phyloP scores from a whole-genome alignment of 1,140 invertebrate genomes.

The Lepidurus packardi region DNA sequence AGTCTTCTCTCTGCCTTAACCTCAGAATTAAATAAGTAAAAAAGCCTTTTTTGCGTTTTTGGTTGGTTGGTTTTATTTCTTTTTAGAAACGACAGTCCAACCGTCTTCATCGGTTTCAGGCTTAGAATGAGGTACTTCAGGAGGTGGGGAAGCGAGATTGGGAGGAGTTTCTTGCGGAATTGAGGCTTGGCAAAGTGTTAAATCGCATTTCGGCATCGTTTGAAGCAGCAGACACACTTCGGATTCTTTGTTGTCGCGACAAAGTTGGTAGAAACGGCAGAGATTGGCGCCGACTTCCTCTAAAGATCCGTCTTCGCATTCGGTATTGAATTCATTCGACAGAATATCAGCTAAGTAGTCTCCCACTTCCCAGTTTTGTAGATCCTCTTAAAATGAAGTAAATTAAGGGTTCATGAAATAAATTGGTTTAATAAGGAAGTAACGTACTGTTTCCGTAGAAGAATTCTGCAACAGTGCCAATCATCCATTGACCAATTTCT shows the following conservation, averaged over 20 bases:
- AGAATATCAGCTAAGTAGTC: slow-evolving; percentile 37
- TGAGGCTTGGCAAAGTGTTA: slow-evolving; percentile 30
- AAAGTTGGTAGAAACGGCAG: slow-evolving; percentile 34
- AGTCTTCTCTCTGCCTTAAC: too few species aligned
- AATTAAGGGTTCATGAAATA: too few species aligned
- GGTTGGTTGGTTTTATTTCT: slow-evolving; percentile 39
- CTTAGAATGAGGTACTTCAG: not conserved
- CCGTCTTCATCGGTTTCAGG: slow-evolving; percentile 33
- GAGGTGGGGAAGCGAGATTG: not conserved
- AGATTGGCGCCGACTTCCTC: slow-evolving; percentile 36
- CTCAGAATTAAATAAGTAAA: too few species aligned
- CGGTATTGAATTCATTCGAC: slow-evolving; percentile 38
- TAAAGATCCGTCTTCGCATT: slow-evolving; percentile 37
- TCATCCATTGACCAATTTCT: slow-evolving; percentile 38
- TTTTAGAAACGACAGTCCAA: slow-evolving; percentile 30
- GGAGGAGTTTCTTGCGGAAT: not conserved
- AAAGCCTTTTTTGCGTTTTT: not conserved
- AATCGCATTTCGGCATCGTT: slow-evolving; percentile 28
- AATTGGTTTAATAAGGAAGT: too few species aligned
- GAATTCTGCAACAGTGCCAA: slow-evolving; percentile 35
- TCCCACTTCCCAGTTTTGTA: slow-evolving; percentile 36
- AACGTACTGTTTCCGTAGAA: slow-evolving; percentile 37
- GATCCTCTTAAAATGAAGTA: slow-evolving; percentile 32
- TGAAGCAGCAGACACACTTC: slow-evolving; percentile 28
- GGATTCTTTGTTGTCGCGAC: slow-evolving; percentile 32